These are phyloP conservation scores for Megastigmus dorsalis DNA, from an alignment of 2,888 invertebrate species.

Conservation along the genomic window DNA sequence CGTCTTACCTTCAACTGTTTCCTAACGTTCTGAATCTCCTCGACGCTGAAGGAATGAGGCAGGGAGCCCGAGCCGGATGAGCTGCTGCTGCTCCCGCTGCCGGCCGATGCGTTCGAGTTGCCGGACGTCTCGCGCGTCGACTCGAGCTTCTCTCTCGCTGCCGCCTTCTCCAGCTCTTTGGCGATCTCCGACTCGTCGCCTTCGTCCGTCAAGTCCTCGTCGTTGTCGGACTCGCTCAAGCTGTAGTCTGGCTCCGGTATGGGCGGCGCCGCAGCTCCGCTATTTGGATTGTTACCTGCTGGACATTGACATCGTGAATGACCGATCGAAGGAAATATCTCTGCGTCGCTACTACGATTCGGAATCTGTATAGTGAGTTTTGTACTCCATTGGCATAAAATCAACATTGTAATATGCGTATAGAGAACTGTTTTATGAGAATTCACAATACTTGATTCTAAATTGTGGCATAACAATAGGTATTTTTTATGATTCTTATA, in stretches of 20 bases:
- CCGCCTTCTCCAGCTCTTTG: constrained; percentile 77
- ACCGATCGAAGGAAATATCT: no score
- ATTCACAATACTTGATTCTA: no score
- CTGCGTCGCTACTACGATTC: no score
- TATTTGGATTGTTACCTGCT: constrained; percentile 53
- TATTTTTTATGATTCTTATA: no score
- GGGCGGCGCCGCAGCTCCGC: constrained; percentile 77
- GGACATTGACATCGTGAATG: no score
- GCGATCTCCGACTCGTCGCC: constrained; percentile 73
- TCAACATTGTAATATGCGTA: no score
- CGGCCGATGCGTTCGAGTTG: constrained; percentile 74
- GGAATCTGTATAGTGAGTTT: no score
- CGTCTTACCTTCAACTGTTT: constrained; percentile 83
- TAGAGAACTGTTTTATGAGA: no score
- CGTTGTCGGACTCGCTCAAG: constrained; percentile 89
- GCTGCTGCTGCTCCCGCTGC: constrained; percentile 76
- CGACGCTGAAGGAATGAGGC: constrained; percentile 90
- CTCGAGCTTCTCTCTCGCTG: constrained; percentile 73
- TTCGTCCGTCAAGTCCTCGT: constrained; percentile 81
- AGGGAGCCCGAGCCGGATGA: constrained; percentile 84
- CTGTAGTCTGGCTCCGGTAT: constrained; percentile 95
- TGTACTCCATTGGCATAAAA: no score
- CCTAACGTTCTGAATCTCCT: constrained; percentile 91
- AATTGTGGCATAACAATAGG: no score
- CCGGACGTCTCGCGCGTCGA: constrained; percentile 74